These are phyloP conservation scores for Harpagoxenus sublaevis DNA, from an alignment of 2,888 invertebrate genomes.

Conservation along the genomic window DNA sequence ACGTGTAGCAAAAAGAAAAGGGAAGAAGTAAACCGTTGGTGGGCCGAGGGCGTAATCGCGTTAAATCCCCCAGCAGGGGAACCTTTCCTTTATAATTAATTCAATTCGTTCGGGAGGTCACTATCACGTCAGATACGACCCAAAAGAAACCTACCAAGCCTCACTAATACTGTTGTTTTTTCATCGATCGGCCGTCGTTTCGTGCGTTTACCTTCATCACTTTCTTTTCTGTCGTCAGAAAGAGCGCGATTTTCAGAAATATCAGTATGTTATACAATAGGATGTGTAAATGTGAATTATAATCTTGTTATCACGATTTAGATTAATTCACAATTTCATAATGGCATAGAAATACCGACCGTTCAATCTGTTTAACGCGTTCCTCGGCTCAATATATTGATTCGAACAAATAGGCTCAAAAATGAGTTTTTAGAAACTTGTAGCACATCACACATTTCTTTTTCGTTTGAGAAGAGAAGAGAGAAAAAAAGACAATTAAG, in stretches of 20 bases:
- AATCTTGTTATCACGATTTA: not conserved
- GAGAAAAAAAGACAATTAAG: not conserved
- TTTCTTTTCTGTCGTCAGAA: not conserved
- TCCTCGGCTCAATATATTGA: not conserved
- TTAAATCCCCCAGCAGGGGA: not conserved
- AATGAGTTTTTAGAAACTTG: constrained; percentile 21
- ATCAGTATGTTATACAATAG: not conserved
- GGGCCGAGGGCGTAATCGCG: too few species aligned
- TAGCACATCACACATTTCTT: not conserved
- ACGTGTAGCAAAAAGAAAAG: not conserved
- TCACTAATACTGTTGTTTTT: constrained; percentile 66
- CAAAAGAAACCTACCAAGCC: constrained; percentile 21
- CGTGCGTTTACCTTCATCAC: not conserved
- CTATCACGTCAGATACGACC: not conserved
- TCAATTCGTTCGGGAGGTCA: not conserved
- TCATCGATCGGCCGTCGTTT: not conserved
- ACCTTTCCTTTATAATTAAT: constrained; percentile 11
- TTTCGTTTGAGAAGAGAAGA: constrained; percentile 1
- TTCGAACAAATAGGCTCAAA: not conserved
- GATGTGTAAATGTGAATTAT: not conserved
- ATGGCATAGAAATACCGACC: not conserved
- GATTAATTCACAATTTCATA: constrained; percentile 6
- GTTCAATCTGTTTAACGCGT: not conserved
- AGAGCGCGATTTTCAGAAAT: not conserved
- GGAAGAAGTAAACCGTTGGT: not conserved